Conservation (phyloP, 2,113 vertebrate genomes). For the Chaetodon auriga region DNA sequence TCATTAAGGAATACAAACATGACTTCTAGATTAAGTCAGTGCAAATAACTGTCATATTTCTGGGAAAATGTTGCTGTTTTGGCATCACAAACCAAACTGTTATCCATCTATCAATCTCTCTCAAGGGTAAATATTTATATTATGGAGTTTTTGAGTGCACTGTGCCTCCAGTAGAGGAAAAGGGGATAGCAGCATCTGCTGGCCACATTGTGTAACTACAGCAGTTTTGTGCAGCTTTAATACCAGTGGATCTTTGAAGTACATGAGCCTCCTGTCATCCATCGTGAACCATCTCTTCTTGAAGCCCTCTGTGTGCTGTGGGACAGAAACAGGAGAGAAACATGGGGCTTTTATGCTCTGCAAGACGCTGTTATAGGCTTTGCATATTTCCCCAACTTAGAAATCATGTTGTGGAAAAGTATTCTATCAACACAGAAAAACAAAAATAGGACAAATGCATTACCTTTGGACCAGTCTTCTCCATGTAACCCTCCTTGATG, state of each 20-base stretch:
- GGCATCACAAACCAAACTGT: not conserved
- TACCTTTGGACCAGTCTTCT: conserved; percentile 93
- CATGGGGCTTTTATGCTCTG: not conserved
- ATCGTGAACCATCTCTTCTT: conserved; percentile 92
- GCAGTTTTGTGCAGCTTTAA: not conserved
- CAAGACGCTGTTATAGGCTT: not conserved
- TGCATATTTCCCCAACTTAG: not conserved
- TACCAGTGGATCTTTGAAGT: conserved; percentile 94
- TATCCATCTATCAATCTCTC: too few relatives aligned
- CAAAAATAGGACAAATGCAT: not conserved
- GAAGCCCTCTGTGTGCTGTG: conserved; percentile 91
- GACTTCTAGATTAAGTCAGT: not conserved
- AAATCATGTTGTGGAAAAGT: not conserved
- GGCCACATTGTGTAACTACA: conserved; percentile 17
- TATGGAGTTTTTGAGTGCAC: too few relatives aligned
- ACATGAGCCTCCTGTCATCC: conserved; percentile 91
- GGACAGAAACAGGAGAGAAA: conserved; percentile 44
- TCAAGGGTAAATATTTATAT: too few relatives aligned
- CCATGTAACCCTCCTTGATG: conserved; percentile 92
- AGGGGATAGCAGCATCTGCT: conserved; percentile 22
- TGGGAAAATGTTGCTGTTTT: not conserved
- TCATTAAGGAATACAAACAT: not conserved
- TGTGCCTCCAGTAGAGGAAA: not conserved
- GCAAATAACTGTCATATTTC: not conserved
- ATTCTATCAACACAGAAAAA: not conserved